These are phyloP conservation scores for Ormyrus rosae DNA, from an alignment of 2,888 invertebrate genomes.

Conservation along the genomic window DNA sequence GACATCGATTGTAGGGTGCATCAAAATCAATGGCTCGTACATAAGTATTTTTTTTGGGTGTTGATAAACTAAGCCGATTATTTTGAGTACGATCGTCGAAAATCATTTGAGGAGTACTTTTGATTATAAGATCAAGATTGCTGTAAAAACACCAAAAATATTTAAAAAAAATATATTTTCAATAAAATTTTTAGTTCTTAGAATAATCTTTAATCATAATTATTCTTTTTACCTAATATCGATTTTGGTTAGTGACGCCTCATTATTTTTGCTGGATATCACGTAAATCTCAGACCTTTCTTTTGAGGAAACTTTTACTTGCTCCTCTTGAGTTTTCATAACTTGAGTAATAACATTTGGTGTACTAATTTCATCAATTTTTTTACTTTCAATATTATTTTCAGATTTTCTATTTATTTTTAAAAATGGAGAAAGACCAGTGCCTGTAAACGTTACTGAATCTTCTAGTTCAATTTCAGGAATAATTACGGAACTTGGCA, in stretches of 20 bases:
- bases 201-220: neutral
- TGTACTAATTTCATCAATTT: neutral
- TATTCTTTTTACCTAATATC: slow-evolving; percentile 16
- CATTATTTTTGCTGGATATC: neutral
- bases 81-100: slow-evolving; percentile 2
- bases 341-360: neutral
- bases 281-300: neutral
- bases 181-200: neutral
- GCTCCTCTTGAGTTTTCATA: neutral
- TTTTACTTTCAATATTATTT: neutral
- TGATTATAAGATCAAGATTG: slow-evolving; percentile 6
- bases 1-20: slow-evolving; percentile 17
- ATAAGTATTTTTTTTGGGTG: slow-evolving; percentile 51
- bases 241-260: neutral
- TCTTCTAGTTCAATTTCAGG: slow-evolving; percentile 46
- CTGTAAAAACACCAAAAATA: neutral
- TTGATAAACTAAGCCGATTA: slow-evolving; percentile 42
- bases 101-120: slow-evolving; percentile 35
- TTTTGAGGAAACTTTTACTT: slow-evolving; percentile 4
- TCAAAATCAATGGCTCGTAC: slow-evolving; percentile 46
- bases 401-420: slow-evolving; percentile 32
- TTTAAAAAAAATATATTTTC: neutral
- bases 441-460: slow-evolving; percentile 25
- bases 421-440: slow-evolving; percentile 49
- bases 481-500: slow-evolving; percentile 15